Evolutionary conservation across 2,797 vertebrate genomes (phyloP).

Genomic region (Tapirus indicus): DNA sequence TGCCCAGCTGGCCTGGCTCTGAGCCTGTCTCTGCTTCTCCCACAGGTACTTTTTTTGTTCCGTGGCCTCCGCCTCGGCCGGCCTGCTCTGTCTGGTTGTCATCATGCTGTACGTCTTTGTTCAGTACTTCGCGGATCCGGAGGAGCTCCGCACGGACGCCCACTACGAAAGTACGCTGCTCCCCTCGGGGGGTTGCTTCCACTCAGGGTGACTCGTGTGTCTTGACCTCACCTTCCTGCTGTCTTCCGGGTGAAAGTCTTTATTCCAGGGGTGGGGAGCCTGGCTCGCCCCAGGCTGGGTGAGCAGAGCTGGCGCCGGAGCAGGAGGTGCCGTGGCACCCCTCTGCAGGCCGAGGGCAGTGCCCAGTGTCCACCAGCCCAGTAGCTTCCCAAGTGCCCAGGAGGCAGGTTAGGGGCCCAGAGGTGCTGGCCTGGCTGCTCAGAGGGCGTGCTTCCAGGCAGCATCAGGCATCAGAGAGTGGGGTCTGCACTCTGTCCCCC

Average conservation of each 20-base stretch:
- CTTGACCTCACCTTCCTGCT: neutral
- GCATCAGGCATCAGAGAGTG: neutral
- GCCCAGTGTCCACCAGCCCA: neutral
- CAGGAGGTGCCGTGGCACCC: no score
- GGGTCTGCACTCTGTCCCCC: no score
- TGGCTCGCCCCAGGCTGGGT: no score
- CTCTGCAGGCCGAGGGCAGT: no score
- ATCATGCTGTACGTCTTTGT: conserved; percentile 89
- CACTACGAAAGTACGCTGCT: conserved; percentile 87
- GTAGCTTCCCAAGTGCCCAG: neutral
- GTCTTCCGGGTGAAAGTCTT: neutral
- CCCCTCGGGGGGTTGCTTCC: neutral
- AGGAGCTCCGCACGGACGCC: conserved; percentile 85
- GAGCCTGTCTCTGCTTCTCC: neutral
- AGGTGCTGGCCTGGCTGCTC: neutral
- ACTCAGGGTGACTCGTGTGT: neutral
- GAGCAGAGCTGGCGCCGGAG: accelerated
- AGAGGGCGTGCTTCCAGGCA: no score
- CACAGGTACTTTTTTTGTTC: conserved; percentile 91
- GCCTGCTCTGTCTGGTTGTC: conserved; percentile 82
- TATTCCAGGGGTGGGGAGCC: accelerated
- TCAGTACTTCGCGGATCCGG: conserved; percentile 88
- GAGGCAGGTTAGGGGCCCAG: no score
- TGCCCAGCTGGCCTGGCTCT: no score
- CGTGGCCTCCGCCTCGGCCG: conserved; percentile 86